Percentiles rank a stretch among this genome's conserved stretches.
phyloP scores from a whole-genome alignment of 2,113 vertebrate genomes.

The crab-eating macaque (Macaca fascicularis) region T2T-MFA8v1.1 NC_088378.1:102881501-102882000 shows the following conservation, averaged over 20 bases:
- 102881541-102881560: not conserved
- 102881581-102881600: not conserved
- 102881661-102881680: slow-evolving; percentile 20
- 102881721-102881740: not conserved
- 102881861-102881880: not conserved
- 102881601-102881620: slow-evolving; percentile 19
- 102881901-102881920: not conserved
- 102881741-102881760: not conserved
- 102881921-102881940: not conserved
- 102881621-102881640: not conserved
- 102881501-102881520: not conserved
- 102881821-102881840: not conserved
- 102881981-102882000: not conserved
- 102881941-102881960: not conserved
- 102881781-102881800: not conserved
- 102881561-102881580: not conserved
- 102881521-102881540: slow-evolving; percentile 27
- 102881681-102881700: not conserved
- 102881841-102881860: not conserved
- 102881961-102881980: not conserved
- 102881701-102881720: not conserved
- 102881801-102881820: not conserved
- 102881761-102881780: not conserved
- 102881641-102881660: not conserved
- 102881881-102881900: not conserved